These are phyloP conservation scores for Eilema caniola DNA, from an alignment of 2,888 invertebrate genomes.

Conservation along the genomic window DNA sequence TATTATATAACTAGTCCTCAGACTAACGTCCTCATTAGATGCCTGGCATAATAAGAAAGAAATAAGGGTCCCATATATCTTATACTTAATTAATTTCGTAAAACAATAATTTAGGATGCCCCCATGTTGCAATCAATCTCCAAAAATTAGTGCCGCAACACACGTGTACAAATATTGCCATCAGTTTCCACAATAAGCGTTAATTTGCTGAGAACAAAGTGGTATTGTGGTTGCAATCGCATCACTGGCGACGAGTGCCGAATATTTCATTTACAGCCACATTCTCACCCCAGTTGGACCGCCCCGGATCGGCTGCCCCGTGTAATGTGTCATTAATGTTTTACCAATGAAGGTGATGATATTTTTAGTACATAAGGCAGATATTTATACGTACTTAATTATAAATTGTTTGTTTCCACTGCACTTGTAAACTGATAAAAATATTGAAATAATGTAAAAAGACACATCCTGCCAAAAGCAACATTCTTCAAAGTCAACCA, in stretches of 20 bases:
- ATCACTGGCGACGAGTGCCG: constrained; percentile 47
- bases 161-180: constrained; percentile 35
- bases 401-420: too few relatives aligned
- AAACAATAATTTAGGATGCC: too few relatives aligned
- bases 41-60: too few relatives aligned
- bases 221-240: constrained; percentile 62
- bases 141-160: neutral
- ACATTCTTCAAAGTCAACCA: too few relatives aligned
- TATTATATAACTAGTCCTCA: too few relatives aligned
- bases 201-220: constrained; percentile 70
- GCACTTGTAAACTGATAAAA: too few relatives aligned
- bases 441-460: too few relatives aligned
- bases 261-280: constrained; percentile 55
- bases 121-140: constrained; percentile 11
- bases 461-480: too few relatives aligned
- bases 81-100: too few relatives aligned
- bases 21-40: too few relatives aligned
- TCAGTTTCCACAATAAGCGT: constrained; percentile 56
- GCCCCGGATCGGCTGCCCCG: neutral
- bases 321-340: constrained; percentile 14
- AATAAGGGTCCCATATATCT: too few relatives aligned
- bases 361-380: neutral
- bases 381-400: too few relatives aligned
- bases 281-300: neutral
- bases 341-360: neutral